Evolutionary conservation across 1,140 invertebrate species (phyloP).

Genomic region (Zaprionus ornatus): DNA sequence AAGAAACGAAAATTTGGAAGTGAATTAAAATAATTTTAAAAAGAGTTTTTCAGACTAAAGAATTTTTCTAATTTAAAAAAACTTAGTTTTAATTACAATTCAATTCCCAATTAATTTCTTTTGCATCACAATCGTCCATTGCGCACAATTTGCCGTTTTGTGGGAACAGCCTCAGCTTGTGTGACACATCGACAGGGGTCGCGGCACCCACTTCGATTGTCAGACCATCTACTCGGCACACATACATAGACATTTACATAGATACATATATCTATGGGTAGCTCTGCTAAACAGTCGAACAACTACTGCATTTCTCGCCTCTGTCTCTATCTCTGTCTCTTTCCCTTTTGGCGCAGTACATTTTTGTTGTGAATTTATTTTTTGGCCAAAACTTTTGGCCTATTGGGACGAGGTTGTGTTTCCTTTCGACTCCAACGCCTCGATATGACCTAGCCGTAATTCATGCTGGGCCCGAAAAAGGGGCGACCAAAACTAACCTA

Average conservation of each 20-base stretch:
- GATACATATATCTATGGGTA: background rate
- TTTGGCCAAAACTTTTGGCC: constrained; percentile 46
- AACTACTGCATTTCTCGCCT: constrained; percentile 42
- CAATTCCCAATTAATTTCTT: background rate
- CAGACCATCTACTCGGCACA: constrained; percentile 10
- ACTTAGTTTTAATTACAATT: background rate
- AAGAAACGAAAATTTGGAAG: too few relatives aligned
- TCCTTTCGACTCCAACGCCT: constrained; percentile 23
- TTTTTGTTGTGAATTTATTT: constrained; percentile 52
- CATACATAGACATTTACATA: background rate
- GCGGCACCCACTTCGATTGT: constrained; percentile 35
- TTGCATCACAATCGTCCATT: background rate
- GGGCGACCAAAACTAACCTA: background rate
- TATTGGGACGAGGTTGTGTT: constrained; percentile 40
- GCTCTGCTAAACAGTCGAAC: constrained; percentile 27
- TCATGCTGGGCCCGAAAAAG: constrained; percentile 12
- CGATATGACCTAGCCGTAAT: constrained; percentile 17
- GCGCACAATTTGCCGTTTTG: background rate
- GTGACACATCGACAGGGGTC: constrained; percentile 11
- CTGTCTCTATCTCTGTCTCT: background rate
- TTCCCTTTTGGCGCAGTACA: constrained; percentile 50
- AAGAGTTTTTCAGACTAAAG: too few relatives aligned
- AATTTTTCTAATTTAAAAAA: too few relatives aligned
- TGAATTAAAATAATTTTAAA: too few relatives aligned
- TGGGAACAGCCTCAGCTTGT: background rate